Percentiles rank a stretch among this genome's conserved stretches.
These are phyloP conservation scores for Polyodon spathula DNA, from an alignment of 2,113 vertebrate species.

Conservation along the genomic window DNA sequence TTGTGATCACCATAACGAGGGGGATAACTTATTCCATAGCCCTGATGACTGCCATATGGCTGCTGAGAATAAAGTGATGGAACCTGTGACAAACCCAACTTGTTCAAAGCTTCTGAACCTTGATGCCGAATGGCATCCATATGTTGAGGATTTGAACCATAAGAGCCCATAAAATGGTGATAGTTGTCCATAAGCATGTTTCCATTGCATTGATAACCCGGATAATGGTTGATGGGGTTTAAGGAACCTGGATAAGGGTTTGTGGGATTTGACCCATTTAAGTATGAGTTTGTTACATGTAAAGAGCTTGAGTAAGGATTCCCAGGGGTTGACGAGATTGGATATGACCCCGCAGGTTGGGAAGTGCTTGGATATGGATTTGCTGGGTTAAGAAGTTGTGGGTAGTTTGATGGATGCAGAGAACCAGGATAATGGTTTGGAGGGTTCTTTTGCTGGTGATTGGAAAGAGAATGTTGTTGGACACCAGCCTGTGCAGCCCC, in stretches of 20 bases:
- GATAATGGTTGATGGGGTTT: slow-evolving; percentile 61
- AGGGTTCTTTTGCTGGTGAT: slow-evolving; percentile 55
- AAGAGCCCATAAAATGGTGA: slow-evolving; percentile 58
- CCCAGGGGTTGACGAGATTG: slow-evolving; percentile 56
- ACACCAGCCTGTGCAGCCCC: slow-evolving; percentile 39
- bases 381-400: slow-evolving; percentile 58
- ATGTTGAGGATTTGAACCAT: slow-evolving; percentile 69
- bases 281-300: slow-evolving; percentile 64
- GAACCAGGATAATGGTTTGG: slow-evolving; percentile 56
- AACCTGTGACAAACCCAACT: slow-evolving; percentile 59
- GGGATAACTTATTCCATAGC: slow-evolving; percentile 68
- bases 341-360: slow-evolving; percentile 53
- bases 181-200: slow-evolving; percentile 68
- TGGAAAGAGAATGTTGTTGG: slow-evolving; percentile 41
- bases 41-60: slow-evolving; percentile 62
- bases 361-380: slow-evolving; percentile 65
- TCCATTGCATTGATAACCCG: slow-evolving; percentile 79
- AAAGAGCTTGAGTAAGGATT: slow-evolving; percentile 64
- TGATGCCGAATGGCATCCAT: slow-evolving; percentile 74
- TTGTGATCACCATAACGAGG: slow-evolving; percentile 70
- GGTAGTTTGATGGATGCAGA: slow-evolving; percentile 54
- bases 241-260: slow-evolving; percentile 60
- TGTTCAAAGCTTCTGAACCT: slow-evolving; percentile 51
- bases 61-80: slow-evolving; percentile 73
- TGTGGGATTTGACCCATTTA: slow-evolving; percentile 68